These are phyloP conservation scores for Triplophysa siluroides DNA, from an alignment of 2,113 vertebrate species.

Conservation along the genomic window DNA sequence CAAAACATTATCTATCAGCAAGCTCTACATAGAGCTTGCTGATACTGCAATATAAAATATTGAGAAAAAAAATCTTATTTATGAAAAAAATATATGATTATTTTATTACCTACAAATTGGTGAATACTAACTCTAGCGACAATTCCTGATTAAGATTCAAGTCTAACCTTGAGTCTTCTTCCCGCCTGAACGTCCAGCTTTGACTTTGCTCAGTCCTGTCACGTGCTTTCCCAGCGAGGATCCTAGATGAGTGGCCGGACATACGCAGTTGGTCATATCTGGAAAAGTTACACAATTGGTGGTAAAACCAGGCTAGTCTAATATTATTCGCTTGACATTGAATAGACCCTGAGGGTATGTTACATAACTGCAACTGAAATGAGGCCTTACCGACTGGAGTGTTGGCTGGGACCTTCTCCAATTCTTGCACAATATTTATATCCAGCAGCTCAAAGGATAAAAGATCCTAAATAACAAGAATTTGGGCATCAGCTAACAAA, in stretches of 20 bases:
- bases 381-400: constrained; percentile 86
- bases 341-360: background rate
- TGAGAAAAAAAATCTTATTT: too few species aligned
- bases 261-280: constrained; percentile 95
- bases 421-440: constrained; percentile 94
- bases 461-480: constrained; percentile 78
- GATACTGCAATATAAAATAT: too few species aligned
- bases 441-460: constrained; percentile 96
- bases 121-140: background rate
- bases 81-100: too few species aligned
- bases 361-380: background rate
- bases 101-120: too few species aligned
- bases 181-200: constrained; percentile 74
- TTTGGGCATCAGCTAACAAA: background rate
- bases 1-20: background rate
- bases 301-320: background rate
- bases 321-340: background rate
- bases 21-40: too few species aligned
- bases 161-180: constrained; percentile 79
- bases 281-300: constrained; percentile 49
- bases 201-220: constrained; percentile 77
- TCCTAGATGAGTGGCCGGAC: constrained; percentile 84
- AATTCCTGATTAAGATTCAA: background rate
- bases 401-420: constrained; percentile 94
- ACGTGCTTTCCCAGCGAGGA: constrained; percentile 79